A percentile compares a stretch with the other conserved stretches of the same genome.
Conservation (phyloP, 2,888 invertebrate genomes). For the Amblyteles armatorius region DNA sequence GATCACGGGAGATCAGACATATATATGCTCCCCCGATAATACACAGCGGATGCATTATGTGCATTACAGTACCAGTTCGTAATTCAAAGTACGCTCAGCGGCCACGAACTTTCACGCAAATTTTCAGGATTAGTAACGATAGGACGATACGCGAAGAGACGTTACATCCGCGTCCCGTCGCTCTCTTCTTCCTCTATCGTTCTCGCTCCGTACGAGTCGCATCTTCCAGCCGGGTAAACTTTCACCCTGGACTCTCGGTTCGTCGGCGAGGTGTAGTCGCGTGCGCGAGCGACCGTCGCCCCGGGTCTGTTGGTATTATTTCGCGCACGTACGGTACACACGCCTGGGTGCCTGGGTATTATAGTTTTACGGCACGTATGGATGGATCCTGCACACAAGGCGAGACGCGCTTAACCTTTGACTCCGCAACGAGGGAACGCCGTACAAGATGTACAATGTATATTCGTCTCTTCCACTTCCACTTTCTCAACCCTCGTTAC, state of each 20-base stretch:
- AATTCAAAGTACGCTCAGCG: constrained; percentile 24
- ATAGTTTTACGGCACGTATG: constrained; percentile 4
- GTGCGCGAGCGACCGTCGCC: constrained; percentile 48
- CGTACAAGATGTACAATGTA: constrained; percentile 13
- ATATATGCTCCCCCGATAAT: constrained; percentile 31
- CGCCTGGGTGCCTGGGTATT: background rate
- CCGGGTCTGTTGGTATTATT: constrained; percentile 46
- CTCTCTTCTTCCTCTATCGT: constrained; percentile 9
- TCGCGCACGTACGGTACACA: background rate
- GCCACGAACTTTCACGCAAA: constrained; percentile 56
- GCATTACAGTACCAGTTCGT: background rate
- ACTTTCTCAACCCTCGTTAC: constrained; percentile 55
- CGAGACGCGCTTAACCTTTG: constrained; percentile 75
- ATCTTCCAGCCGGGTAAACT: constrained; percentile 62
- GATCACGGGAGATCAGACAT: background rate
- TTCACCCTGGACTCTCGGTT: constrained; percentile 52
- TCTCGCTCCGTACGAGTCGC: constrained; percentile 37
- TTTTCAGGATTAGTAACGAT: constrained; percentile 54
- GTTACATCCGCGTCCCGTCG: constrained; percentile 49
- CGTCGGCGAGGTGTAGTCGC: constrained; percentile 57
- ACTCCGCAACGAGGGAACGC: constrained; percentile 71
- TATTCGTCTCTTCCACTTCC: constrained; percentile 67
- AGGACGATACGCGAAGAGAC: constrained; percentile 32
- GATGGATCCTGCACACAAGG: constrained; percentile 67
- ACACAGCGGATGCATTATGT: constrained; percentile 15